phyloP scores from a whole-genome alignment of 2,888 invertebrate species.

The Melinaea menophilus region DNA sequence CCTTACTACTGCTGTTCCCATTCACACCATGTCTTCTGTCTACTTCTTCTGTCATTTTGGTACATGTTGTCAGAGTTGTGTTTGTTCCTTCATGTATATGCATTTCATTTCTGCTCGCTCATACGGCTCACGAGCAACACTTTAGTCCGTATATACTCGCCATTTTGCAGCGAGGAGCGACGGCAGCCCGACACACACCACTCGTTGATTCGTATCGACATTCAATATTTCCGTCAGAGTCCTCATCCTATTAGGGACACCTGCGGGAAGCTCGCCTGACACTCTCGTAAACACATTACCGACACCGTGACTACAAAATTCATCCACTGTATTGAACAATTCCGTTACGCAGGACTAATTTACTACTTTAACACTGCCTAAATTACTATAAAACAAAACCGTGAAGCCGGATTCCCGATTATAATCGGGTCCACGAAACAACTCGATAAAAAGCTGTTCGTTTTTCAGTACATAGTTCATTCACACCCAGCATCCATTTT shows the following conservation, averaged over 20 bases:
- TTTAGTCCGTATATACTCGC: constrained; percentile 67
- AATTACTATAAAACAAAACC: constrained; percentile 61
- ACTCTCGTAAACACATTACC: constrained; percentile 75
- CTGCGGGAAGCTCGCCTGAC: constrained; percentile 68
- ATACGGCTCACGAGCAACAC: constrained; percentile 71
- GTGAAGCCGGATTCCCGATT: constrained; percentile 68
- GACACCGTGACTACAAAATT: constrained; percentile 69
- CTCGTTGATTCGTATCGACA: constrained; percentile 58
- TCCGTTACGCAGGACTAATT: constrained; percentile 48
- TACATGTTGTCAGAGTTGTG: constrained; percentile 85
- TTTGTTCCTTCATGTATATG: constrained; percentile 81
- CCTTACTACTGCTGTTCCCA: constrained; percentile 81
- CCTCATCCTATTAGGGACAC: constrained; percentile 75
- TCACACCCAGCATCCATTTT: constrained; percentile 79
- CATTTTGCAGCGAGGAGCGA: constrained; percentile 64
- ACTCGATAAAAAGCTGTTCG: constrained; percentile 76
- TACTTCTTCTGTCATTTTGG: constrained; percentile 81
- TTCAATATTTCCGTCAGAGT: constrained; percentile 67
- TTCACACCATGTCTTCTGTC: constrained; percentile 85
- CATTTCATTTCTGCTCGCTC: constrained; percentile 80
- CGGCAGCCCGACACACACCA: constrained; percentile 56
- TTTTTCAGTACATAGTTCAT: constrained; percentile 77
- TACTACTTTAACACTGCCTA: constrained; percentile 53
- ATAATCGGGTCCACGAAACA: constrained; percentile 73
- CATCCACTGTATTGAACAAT: constrained; percentile 51